Evolutionary conservation across 2,888 invertebrate genomes (phyloP).

Genomic region (Oligia strigilis): DNA sequence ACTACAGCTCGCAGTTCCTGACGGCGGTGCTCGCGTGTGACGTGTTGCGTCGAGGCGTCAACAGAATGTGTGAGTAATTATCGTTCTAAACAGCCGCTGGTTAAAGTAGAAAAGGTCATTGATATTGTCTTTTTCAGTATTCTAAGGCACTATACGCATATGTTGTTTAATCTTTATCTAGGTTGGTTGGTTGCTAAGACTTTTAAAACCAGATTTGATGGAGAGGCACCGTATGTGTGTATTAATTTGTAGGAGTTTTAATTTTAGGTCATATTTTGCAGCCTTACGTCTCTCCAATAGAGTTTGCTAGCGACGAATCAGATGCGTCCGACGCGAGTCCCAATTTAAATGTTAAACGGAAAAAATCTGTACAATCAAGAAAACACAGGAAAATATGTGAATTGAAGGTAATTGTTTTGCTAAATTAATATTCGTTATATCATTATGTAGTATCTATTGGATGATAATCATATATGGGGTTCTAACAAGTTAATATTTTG

Average conservation of each 20-base stretch:
- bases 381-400: conserved; percentile 66
- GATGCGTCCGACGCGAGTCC: conserved; percentile 60
- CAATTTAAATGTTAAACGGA: conserved; percentile 69
- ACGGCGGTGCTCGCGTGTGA: conserved; percentile 85
- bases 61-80: conserved; percentile 82
- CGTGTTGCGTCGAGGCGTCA: conserved; percentile 82
- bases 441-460: background rate
- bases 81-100: conserved; percentile 33
- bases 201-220: conserved; percentile 7
- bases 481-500: conserved; percentile 21
- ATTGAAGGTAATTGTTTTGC: conserved; percentile 61
- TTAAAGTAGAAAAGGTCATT: conserved; percentile 14
- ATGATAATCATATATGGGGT: background rate
- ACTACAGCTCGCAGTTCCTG: conserved; percentile 84
- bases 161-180: conserved; percentile 17
- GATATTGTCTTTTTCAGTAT: conserved; percentile 37
- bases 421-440: background rate
- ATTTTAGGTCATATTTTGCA: conserved; percentile 89
- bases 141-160: conserved; percentile 38
- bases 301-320: conserved; percentile 78
- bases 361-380: conserved; percentile 67
- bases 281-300: conserved; percentile 87
- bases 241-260: conserved; percentile 71
- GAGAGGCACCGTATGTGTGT: conserved; percentile 19
- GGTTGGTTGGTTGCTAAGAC: conserved; percentile 24